Conservation (phyloP, 2,888 invertebrate species). For the Nephrotoma flavescens region DNA sequence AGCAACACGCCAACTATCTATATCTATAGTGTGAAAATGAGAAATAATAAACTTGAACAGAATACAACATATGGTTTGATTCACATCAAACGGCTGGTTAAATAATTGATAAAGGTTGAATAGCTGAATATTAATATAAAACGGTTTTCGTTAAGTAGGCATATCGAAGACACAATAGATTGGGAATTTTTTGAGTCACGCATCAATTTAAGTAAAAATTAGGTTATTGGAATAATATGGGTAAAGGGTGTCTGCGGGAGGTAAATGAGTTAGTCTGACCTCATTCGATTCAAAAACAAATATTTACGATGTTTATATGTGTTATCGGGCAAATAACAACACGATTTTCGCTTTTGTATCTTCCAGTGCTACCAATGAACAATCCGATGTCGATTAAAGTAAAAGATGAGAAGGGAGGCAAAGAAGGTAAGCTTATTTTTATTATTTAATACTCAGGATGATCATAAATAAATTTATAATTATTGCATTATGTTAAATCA, state of each 20-base stretch:
- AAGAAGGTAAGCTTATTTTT: not conserved
- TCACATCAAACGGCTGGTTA: not conserved
- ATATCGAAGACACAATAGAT: not conserved
- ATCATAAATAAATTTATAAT: not conserved
- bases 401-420: not conserved
- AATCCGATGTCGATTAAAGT: slow-evolving; percentile 2
- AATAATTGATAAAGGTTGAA: not conserved
- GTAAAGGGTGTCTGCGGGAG: not conserved
- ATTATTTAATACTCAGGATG: not conserved
- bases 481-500: not conserved
- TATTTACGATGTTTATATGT: not conserved
- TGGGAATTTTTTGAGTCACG: not conserved
- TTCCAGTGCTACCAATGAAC: slow-evolving; percentile 3
- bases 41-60: not conserved
- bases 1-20: not conserved
- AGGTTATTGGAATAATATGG: not conserved
- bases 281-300: not conserved
- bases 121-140: not conserved
- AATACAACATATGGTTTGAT: not conserved
- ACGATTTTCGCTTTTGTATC: not conserved
- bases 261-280: not conserved
- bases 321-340: not conserved
- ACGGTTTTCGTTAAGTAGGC: not conserved
- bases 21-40: not conserved
- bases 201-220: not conserved